These are phyloP conservation scores for Corbicula japonica DNA, from an alignment of 2,888 invertebrate species.

Conservation along the genomic window DNA sequence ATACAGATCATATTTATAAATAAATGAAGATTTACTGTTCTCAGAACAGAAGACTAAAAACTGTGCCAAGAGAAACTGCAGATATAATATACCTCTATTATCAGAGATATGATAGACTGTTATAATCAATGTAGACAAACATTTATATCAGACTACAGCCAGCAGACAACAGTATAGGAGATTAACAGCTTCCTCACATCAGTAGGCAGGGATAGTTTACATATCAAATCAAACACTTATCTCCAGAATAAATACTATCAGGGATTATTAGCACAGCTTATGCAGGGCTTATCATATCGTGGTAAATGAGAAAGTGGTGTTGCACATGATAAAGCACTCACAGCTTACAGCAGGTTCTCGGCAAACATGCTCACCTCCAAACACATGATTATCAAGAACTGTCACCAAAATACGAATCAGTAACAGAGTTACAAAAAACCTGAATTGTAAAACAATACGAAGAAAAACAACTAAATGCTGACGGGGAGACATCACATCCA, in stretches of 20 bases:
- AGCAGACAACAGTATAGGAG: conserved; percentile 3
- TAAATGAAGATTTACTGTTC: too few species aligned
- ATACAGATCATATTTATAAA: too few species aligned
- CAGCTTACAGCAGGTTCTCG: not conserved
- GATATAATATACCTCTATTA: too few species aligned
- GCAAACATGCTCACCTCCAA: too few species aligned
- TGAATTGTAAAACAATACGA: too few species aligned
- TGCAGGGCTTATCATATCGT: not conserved
- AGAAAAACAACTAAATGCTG: too few species aligned
- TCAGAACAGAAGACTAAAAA: too few species aligned
- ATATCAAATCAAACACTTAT: conserved; percentile 8
- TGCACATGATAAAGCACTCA: conserved; percentile 11
- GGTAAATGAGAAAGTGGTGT: conserved; percentile 26
- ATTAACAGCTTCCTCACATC: conserved; percentile 5
- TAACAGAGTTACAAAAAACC: too few species aligned
- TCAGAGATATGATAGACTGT: conserved; percentile 5
- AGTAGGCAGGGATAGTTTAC: conserved; percentile 1
- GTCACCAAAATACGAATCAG: too few species aligned
- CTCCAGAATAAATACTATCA: not conserved
- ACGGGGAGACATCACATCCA: too few species aligned
- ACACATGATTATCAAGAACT: too few species aligned
- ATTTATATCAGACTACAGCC: conserved; percentile 1
- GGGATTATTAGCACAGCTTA: conserved; percentile 3
- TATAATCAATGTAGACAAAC: conserved; percentile 4
- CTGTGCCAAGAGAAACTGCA: too few species aligned